phyloP scores from a whole-genome alignment of 2,888 invertebrate genomes.

The Acronicta aceris region DNA sequence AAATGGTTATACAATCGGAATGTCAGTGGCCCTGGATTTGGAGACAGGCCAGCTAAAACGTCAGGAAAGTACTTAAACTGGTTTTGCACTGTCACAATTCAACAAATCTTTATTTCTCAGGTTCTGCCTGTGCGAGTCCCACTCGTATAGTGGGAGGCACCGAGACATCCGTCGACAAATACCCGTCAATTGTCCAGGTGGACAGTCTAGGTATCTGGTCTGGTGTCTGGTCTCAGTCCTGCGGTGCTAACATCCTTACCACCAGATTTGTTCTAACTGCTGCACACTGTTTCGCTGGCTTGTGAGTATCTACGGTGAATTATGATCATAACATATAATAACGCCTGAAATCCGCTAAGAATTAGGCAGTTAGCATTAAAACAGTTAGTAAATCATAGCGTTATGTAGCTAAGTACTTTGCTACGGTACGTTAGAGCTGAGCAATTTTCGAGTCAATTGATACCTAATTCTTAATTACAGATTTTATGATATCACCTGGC shows the following conservation, averaged over 20 bases:
- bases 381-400: too few species aligned
- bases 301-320: constrained; percentile 47
- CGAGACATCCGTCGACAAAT: constrained; percentile 57
- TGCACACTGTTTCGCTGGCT: constrained; percentile 62
- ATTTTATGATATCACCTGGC: constrained; percentile 40
- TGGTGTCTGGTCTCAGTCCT: constrained; percentile 57
- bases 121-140: constrained; percentile 25
- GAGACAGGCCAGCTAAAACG: too few species aligned
- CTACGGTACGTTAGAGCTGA: too few species aligned
- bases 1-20: too few species aligned
- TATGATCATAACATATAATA: too few species aligned
- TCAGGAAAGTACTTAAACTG: too few species aligned
- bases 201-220: constrained; percentile 41
- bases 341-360: too few species aligned
- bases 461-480: constrained; percentile 39
- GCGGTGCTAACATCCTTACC: constrained; percentile 61
- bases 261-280: constrained; percentile 52
- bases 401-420: too few species aligned
- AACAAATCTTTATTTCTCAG: constrained; percentile 13
- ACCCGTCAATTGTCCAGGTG: constrained; percentile 66
- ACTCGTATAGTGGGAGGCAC: constrained; percentile 57
- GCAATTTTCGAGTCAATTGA: not conserved
- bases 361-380: too few species aligned
- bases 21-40: too few species aligned
- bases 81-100: too few species aligned